These are phyloP conservation scores for Pitangus sulphuratus DNA, from an alignment of 2,797 vertebrate genomes.

Conservation along the genomic window DNA sequence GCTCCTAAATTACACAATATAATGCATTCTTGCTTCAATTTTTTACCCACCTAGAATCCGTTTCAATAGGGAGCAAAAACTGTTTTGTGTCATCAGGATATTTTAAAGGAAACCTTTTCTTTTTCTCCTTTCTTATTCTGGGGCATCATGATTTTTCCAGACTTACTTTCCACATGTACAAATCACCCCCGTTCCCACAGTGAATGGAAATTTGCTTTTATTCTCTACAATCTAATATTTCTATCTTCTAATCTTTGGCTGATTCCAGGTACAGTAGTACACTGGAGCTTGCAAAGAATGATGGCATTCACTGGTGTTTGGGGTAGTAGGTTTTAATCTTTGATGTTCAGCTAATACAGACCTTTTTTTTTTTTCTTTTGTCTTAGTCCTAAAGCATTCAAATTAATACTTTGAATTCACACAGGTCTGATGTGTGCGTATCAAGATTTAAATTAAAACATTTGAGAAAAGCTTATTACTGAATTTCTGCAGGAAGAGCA, in stretches of 20 bases:
- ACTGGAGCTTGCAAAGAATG: neutral
- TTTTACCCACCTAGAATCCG: neutral
- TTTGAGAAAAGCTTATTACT: neutral
- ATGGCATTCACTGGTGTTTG: neutral
- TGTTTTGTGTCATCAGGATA: neutral
- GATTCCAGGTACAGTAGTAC: neutral
- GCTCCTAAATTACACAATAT: slow-evolving; percentile 10
- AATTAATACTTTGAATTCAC: slow-evolving; percentile 11
- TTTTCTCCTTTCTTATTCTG: neutral
- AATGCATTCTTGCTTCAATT: neutral
- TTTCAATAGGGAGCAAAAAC: neutral
- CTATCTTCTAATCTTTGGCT: neutral
- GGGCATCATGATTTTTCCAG: neutral
- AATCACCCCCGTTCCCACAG: neutral
- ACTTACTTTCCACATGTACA: neutral
- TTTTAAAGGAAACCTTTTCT: neutral
- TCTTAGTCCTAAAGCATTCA: neutral
- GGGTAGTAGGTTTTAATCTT: neutral
- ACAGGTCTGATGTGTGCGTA: neutral
- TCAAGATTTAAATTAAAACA: slow-evolving; percentile 13
- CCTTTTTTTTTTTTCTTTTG: neutral
- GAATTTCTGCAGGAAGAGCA: neutral
- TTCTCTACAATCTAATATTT: neutral
- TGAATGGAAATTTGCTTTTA: neutral
- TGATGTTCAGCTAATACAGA: neutral